Percentiles rank a stretch among this genome's conserved stretches.
phyloP scores from a whole-genome alignment of 2,113 vertebrate species.

The Seriola quinqueradiata region DNA sequence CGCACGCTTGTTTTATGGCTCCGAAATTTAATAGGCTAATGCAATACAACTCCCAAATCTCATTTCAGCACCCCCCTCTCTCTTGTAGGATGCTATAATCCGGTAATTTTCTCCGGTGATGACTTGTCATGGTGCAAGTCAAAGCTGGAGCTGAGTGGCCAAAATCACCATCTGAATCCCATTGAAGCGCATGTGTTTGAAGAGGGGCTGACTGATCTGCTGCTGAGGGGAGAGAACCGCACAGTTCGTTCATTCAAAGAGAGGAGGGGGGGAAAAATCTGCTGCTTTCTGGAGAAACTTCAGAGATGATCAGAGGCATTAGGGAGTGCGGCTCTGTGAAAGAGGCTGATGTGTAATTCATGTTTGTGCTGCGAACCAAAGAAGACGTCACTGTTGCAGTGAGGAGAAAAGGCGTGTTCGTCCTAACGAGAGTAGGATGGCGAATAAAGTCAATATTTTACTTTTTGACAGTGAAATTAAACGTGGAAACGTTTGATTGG shows the following conservation, averaged over 20 bases:
- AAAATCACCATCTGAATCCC: constrained; percentile 64
- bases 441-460: background rate
- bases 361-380: constrained; percentile 39
- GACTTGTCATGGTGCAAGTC: constrained; percentile 30
- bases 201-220: constrained; percentile 56
- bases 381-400: constrained; percentile 67
- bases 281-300: constrained; percentile 63
- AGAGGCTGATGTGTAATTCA: constrained; percentile 56
- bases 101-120: constrained; percentile 37
- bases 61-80: constrained; percentile 5
- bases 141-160: constrained; percentile 45
- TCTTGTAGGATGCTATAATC: constrained; percentile 19
- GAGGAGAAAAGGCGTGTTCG: constrained; percentile 45
- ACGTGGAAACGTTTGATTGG: background rate
- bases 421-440: background rate
- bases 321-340: constrained; percentile 17
- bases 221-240: constrained; percentile 54
- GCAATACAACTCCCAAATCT: constrained; percentile 27
- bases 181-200: constrained; percentile 59
- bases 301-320: constrained; percentile 55
- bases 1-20: constrained; percentile 36
- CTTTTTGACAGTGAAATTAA: background rate
- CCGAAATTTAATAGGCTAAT: constrained; percentile 6
- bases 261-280: no score
- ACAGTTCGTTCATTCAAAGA: constrained; percentile 41